Evolutionary conservation across 2,797 vertebrate genomes (phyloP).

Genomic region (Sparus aurata): DNA sequence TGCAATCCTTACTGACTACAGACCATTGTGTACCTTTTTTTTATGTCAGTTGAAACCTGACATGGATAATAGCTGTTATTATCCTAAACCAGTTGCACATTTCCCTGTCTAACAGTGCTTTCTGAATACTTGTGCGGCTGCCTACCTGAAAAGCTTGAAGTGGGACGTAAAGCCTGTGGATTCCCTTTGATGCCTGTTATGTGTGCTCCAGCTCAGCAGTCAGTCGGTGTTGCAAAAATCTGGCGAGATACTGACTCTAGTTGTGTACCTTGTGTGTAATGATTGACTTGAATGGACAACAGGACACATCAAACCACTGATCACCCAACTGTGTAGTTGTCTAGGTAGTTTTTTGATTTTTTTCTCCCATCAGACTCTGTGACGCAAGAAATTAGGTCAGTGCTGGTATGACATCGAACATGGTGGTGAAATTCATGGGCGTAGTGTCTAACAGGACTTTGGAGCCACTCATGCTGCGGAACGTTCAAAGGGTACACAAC

Average conservation of each 20-base stretch:
- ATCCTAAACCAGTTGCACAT: not conserved
- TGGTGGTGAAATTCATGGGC: not conserved
- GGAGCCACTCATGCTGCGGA: not conserved
- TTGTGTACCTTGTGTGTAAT: conserved; percentile 78
- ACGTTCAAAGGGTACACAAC: conserved; percentile 3
- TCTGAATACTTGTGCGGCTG: conserved; percentile 1
- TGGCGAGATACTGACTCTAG: conserved; percentile 42
- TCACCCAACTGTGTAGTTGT: conserved; percentile 1
- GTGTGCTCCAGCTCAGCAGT: conserved; percentile 47
- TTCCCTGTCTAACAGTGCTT: conserved; percentile 3
- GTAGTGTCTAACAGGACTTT: conserved; percentile 27
- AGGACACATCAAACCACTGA: conserved; percentile 18
- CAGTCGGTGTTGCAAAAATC: conserved; percentile 37
- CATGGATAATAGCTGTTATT: not conserved
- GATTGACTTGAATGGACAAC: conserved; percentile 68
- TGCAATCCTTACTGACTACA: not conserved
- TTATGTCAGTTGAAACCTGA: not conserved
- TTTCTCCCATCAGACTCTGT: not conserved
- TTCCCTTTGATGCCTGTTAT: conserved; percentile 36
- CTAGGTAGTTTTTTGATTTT: not conserved
- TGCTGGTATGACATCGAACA: not conserved
- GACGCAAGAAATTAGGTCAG: not conserved
- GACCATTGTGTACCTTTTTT: not conserved
- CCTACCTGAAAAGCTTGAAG: conserved; percentile 69
- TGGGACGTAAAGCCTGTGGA: conserved; percentile 32